phyloP scores from a whole-genome alignment of 2,888 invertebrate species.

The Spisula solida region DNA sequence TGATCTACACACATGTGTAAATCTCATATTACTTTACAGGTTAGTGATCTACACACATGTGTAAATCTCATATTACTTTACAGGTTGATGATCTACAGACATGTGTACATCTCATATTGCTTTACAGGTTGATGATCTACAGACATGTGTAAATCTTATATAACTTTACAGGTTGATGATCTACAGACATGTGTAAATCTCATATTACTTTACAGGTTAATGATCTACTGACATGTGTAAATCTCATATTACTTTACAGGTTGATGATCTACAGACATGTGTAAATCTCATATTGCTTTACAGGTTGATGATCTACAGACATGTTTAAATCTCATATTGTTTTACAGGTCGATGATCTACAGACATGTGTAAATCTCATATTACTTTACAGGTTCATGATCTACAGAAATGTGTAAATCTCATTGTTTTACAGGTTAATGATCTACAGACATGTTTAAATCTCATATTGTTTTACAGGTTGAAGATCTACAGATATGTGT shows the following conservation, averaged over 20 bases:
- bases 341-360: slow-evolving; percentile 72
- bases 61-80: slow-evolving; percentile 87
- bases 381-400: slow-evolving; percentile 74
- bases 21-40: slow-evolving; percentile 85
- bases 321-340: slow-evolving; percentile 87
- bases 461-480: slow-evolving; percentile 84
- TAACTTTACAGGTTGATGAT: slow-evolving; percentile 75
- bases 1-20: slow-evolving; percentile 81
- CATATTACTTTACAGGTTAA: slow-evolving; percentile 76
- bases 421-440: slow-evolving; percentile 75
- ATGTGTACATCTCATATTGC: slow-evolving; percentile 87
- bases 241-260: slow-evolving; percentile 85
- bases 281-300: slow-evolving; percentile 87
- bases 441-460: slow-evolving; percentile 83
- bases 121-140: slow-evolving; percentile 72
- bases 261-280: slow-evolving; percentile 75
- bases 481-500: slow-evolving; percentile 79
- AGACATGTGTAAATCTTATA: slow-evolving; percentile 86
- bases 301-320: slow-evolving; percentile 72
- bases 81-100: slow-evolving; percentile 72
- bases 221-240: slow-evolving; percentile 81
- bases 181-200: slow-evolving; percentile 85
- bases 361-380: slow-evolving; percentile 86
- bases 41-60: slow-evolving; percentile 75
- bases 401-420: slow-evolving; percentile 85